These are phyloP conservation scores for Pseudeuparius sepicola DNA, from an alignment of 2,888 invertebrate genomes.

Conservation along the genomic window DNA sequence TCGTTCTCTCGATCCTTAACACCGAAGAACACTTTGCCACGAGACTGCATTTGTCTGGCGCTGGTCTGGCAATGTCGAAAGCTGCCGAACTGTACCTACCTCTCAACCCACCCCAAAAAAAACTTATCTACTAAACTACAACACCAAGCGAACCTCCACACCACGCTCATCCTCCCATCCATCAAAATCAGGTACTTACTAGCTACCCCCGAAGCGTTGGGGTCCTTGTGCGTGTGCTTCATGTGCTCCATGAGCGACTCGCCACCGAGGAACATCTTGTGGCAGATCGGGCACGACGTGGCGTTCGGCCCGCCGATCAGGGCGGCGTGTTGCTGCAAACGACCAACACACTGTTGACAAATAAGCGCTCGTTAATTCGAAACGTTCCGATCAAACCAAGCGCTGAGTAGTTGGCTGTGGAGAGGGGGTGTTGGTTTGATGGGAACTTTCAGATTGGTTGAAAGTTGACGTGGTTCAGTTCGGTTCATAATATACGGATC, in stretches of 20 bases:
- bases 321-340: slow-evolving; percentile 92
- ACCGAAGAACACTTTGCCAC: no score
- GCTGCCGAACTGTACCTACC: no score
- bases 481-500: no score
- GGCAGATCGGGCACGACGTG: slow-evolving; percentile 86
- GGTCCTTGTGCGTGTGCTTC: slow-evolving; percentile 92
- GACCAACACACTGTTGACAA: slow-evolving; percentile 83
- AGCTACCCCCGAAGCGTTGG: slow-evolving; percentile 78
- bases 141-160: no score
- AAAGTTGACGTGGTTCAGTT: no score
- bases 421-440: slow-evolving; percentile 24
- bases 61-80: no score
- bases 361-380: slow-evolving; percentile 33
- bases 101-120: no score
- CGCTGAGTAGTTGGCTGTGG: no score
- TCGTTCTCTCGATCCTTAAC: no score
- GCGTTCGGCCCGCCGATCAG: slow-evolving; percentile 87
- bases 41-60: no score
- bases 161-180: no score
- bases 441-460: slow-evolving; percentile 21
- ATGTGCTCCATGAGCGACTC: slow-evolving; percentile 93
- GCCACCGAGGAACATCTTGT: slow-evolving; percentile 87
- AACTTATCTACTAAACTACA: no score
- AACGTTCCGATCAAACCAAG: slow-evolving; percentile 34
- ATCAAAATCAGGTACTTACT: slow-evolving; percentile 55